Percentiles rank a stretch among this genome's conserved stretches.
These are phyloP conservation scores for Pedetes capensis DNA, from an alignment of 2,113 vertebrate species.

Conservation along the genomic window DNA sequence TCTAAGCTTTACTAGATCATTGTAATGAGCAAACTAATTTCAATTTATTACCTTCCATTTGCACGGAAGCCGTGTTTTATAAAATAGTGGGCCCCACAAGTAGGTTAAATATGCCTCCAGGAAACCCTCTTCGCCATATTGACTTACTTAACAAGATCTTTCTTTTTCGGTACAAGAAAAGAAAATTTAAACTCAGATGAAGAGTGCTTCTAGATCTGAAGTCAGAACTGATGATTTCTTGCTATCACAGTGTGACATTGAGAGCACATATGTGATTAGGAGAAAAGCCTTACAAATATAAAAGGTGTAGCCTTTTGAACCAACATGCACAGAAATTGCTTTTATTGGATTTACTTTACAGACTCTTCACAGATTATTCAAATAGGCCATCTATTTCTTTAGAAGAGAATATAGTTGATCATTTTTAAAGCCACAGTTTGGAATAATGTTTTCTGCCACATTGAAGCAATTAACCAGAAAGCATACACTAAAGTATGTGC, in stretches of 20 bases:
- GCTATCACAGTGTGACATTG: not conserved
- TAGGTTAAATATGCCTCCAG: slow-evolving; percentile 60
- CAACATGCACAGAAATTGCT: not conserved
- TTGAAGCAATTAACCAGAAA: not conserved
- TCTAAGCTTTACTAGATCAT: not conserved
- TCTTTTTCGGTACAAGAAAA: slow-evolving; percentile 37
- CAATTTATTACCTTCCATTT: slow-evolving; percentile 43
- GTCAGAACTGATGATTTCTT: not conserved
- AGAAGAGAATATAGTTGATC: not conserved
- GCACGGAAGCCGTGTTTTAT: not conserved
- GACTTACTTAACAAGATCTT: slow-evolving; percentile 38
- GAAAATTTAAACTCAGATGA: slow-evolving; percentile 11
- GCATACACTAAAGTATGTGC: not conserved
- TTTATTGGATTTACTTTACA: not conserved
- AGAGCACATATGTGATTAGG: not conserved
- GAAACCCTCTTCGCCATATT: slow-evolving; percentile 37
- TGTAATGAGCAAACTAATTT: slow-evolving; percentile 57
- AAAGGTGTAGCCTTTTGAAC: not conserved
- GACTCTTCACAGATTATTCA: not conserved
- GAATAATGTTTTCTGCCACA: not conserved
- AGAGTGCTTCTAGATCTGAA: slow-evolving; percentile 14
- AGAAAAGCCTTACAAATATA: not conserved
- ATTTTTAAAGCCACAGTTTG: not conserved
- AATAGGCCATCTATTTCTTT: not conserved
- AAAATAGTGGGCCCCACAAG: slow-evolving; percentile 48